Conservation (phyloP, 2,113 vertebrate genomes). For the Malurus elegans region DNA sequence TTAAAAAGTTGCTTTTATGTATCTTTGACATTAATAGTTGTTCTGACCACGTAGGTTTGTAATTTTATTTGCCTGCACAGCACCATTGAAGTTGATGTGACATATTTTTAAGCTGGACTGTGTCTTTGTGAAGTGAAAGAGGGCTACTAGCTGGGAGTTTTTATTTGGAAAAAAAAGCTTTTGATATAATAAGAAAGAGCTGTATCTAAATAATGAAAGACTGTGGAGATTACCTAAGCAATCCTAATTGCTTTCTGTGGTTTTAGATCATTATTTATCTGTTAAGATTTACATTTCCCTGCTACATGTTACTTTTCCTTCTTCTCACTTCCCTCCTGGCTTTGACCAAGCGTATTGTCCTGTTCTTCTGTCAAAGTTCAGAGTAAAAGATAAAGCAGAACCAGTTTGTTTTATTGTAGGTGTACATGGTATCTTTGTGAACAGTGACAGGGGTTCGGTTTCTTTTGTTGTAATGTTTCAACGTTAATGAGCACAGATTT, state of each 20-base stretch:
- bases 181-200: not conserved
- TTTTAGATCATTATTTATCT: not conserved
- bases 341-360: not conserved
- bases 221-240: not conserved
- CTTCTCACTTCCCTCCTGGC: not conserved
- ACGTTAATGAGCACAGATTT: not conserved
- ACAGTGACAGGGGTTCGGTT: not conserved
- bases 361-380: not conserved
- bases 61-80: not conserved
- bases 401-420: not conserved
- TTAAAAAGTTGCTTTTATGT: not conserved
- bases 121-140: not conserved
- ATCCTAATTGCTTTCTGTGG: not conserved
- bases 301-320: not conserved
- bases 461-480: constrained; percentile 26
- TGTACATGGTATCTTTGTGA: not conserved
- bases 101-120: not conserved
- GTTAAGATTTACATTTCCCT: not conserved
- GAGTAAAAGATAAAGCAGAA: constrained; percentile 4
- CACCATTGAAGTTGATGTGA: not conserved
- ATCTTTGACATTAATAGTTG: not conserved
- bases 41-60: not conserved
- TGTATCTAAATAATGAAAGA: not conserved
- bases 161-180: not conserved
- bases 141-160: not conserved